Base-by-base conservation (phyloP, 1,140 invertebrate genomes). In the Pissodes strobi region DNA sequence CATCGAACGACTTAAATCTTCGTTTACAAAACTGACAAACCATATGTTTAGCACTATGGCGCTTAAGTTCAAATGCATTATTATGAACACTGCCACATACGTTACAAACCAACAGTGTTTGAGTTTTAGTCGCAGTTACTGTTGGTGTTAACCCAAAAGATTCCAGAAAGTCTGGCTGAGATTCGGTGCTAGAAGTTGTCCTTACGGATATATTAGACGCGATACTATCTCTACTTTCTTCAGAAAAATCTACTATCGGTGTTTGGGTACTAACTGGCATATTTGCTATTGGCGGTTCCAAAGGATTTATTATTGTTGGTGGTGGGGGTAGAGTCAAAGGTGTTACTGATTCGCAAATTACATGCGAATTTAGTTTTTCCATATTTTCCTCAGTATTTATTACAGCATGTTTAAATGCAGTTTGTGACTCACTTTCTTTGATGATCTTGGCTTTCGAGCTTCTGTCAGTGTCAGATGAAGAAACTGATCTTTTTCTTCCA, bases 11-110 rank as follows among this genome's bases (percentile, higher is more conserved):
- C 30, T 55, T 52, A 55, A 69, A 72, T 49, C 37, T 49, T 23
- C 22, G 27, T 19, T 52, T 72, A 25, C 70, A 72, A 38, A 72
- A 69, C n/a, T 57, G 65, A 38, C 68, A 72, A 22, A 60, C 48
- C 27, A 57, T 58, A 56, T 71, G 69, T 43, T 43, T 57, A 3
- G n/a, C 39, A 27, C 27, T 43, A 46, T 69, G 69, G 34, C 19
- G 39, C 51, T 67, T 71, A 21, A 69, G 38, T 22, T 59, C 63
- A 27, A 48, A 64, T 1, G 30, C 15, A 23, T 37, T 64, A 10
- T 48, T 12, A 5, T 61, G 53, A 21, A 62, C 41, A 9, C 49
- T 43, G 43, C 57, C 45, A 30, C 66, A 68, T 9, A 66, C 17
- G 23, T 57, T 45, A 41, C 66, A 68, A 1, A 46, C 34, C 17